Evolutionary conservation across 2,113 vertebrate genomes (phyloP), one percentile per base, ranked within the genome.

Genomic region (Elephas maximus): DNA sequence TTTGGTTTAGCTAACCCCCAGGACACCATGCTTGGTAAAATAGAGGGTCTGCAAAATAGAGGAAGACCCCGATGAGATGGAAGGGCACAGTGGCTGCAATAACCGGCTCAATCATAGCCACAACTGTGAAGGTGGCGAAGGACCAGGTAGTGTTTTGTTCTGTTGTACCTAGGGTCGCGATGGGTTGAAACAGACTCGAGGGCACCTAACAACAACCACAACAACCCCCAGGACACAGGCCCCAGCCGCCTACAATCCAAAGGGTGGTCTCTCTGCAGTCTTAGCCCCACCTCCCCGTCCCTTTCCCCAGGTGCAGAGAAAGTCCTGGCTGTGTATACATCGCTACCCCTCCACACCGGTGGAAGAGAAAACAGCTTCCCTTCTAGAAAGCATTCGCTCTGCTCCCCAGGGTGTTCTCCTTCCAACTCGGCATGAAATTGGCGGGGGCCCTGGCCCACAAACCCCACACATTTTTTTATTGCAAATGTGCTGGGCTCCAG

Each of bases 241-340:
- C 26, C 17, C 41, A 24, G 18, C 1, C 53, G 12, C 74, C 21
- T 17, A 18, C 4, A 2, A 26, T 33, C 67, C 2, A 2, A n/a
- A 26, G 37, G 18, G 6, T 30, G 11, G 73, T 6, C 8, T 79
- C 45, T 5, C 20, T 30, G 4, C 14, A 30, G 11, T 28, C 30
- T 8, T 17, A 9, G 5, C 6, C 69, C 5, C 24, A 8, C 6
- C 2, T 10, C 3, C 44, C 26, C 2, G 1, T 8, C 23, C 15
- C 48, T 28, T 17, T 26, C n/a, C 57, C 44, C 0, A 0, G 6
- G 7, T 69, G 26, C 30, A 10, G 65, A 44, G 14, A 14, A 77
- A 62, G 4, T 0, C 6, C 26, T 5, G 48, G n/a, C 63, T 12
- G 17, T 28, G 2, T 15, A 4, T 8, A 1, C 12, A 0, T 2